A percentile compares a stretch with the other conserved stretches of the same genome.
These are phyloP conservation scores for Urocolius indicus DNA, from an alignment of 2,113 vertebrate genomes.

Conservation along the genomic window DNA sequence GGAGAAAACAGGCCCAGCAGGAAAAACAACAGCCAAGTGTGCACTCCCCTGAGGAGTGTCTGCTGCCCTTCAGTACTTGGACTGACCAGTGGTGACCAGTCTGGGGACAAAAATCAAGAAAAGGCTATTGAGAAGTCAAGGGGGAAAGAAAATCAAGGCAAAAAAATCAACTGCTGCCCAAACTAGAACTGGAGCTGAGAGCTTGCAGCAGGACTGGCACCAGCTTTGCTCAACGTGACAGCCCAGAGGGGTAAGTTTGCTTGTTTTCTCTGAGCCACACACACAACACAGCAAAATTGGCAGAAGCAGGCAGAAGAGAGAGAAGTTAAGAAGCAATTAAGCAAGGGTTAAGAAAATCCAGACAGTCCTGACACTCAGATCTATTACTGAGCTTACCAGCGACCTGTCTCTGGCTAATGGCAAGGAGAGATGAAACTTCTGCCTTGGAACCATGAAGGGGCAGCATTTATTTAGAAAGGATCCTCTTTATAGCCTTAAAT, in stretches of 20 bases:
- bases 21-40: accelerated
- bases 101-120: not conserved
- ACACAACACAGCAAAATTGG: not conserved
- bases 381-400: constrained; percentile 7
- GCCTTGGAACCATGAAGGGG: not conserved
- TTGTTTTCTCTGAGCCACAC: not conserved
- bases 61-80: not conserved
- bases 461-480: not conserved
- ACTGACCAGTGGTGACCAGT: not conserved
- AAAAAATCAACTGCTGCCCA: not conserved
- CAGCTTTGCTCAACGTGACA: not conserved
- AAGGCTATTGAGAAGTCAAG: not conserved
- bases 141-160: not conserved
- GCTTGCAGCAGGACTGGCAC: not conserved
- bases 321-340: not conserved
- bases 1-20: not conserved
- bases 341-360: not conserved
- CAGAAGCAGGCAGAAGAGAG: not conserved
- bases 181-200: not conserved
- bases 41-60: not conserved
- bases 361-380: not conserved
- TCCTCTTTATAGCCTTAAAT: constrained; percentile 10
- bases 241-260: not conserved
- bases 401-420: not conserved
- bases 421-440: not conserved